Evolutionary conservation across 2,797 vertebrate species (phyloP).

Genomic region (Microcaecilia unicolor): DNA sequence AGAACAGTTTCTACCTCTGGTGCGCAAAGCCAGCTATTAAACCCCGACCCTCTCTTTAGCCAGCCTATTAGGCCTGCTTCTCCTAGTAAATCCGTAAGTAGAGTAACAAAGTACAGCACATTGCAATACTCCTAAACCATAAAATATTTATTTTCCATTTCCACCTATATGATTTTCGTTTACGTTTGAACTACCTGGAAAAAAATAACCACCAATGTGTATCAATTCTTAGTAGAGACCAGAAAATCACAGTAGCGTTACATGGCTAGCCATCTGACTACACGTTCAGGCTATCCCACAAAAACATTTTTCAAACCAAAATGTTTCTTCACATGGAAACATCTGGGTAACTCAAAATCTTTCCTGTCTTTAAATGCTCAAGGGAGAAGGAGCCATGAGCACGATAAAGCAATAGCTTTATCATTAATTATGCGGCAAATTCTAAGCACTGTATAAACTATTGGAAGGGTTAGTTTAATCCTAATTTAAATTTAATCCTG

Average conservation of each 20-base stretch:
- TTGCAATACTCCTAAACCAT: slow-evolving; percentile 57
- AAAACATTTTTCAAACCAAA: too few relatives aligned
- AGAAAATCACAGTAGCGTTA: slow-evolving; percentile 17
- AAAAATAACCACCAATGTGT: slow-evolving; percentile 2
- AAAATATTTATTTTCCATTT: slow-evolving; percentile 13
- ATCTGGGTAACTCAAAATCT: too few relatives aligned
- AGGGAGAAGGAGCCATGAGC: too few relatives aligned
- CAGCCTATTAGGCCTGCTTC: slow-evolving; percentile 43
- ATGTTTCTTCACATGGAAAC: too few relatives aligned
- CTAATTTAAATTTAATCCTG: too few relatives aligned
- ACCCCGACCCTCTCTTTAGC: slow-evolving; percentile 25
- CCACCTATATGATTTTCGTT: neutral
- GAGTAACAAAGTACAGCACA: slow-evolving; percentile 56
- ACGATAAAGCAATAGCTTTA: too few relatives aligned
- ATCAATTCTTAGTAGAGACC: slow-evolving; percentile 29
- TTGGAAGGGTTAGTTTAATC: too few relatives aligned
- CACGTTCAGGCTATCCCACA: slow-evolving; percentile 5
- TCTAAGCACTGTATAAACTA: too few relatives aligned
- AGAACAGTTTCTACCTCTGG: slow-evolving; percentile 39
- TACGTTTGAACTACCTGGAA: too few relatives aligned
- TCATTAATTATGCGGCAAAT: too few relatives aligned
- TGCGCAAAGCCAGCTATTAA: slow-evolving; percentile 7
- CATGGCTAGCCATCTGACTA: neutral
- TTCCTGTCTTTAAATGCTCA: too few relatives aligned
- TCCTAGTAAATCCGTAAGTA: slow-evolving; percentile 44